Evolutionary conservation across 2,888 invertebrate species (phyloP), one percentile per base, ranked within the genome.

Genomic region (Melinopterus prodromus): DNA sequence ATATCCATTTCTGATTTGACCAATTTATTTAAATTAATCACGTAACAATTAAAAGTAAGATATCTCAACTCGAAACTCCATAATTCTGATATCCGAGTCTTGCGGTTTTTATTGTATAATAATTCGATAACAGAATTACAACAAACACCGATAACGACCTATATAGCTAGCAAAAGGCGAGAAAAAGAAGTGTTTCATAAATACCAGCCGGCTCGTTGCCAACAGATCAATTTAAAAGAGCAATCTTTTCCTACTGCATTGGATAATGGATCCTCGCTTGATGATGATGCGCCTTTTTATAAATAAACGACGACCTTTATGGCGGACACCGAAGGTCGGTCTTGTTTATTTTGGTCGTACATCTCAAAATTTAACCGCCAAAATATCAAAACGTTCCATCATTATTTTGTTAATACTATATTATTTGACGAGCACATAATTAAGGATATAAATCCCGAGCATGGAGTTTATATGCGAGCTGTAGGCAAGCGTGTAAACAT

Each of bases 31-130:
- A 26, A 26, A 26, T 26, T 26, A 26, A 26, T 26, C 26, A 26
- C 26, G 26, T 26, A 26, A 26, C 26, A 26, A 26, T 26, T 26
- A 26, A 26, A 26, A 26, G 26, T 2, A 26, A 26, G 26, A 26
- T 26, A 26, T 26, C 26, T 26, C 26, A 26, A 26, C 26, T 26
- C 26, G 26, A 26, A 26, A 26, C 26, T 26, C 26, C 26, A 26
- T 26, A 26, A 26, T 26, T 26, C 26, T 53, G 53, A 53, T 53
- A 53, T 53, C 53, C 53, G 7, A 53, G 53, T 53, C 53, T 12
- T 53, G 53, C 53, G 53, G 53, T 53, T 53, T 53, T 53, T 53
- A 53, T 53, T 53, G 53, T 53, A 53, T 53, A 53, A 53, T 53
- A 9, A 53, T 53, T 53, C 5, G 53, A 53, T 53, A 53, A 53